Conservation (phyloP, 1,140 invertebrate species). For the Drosophila nebulosa region DNA sequence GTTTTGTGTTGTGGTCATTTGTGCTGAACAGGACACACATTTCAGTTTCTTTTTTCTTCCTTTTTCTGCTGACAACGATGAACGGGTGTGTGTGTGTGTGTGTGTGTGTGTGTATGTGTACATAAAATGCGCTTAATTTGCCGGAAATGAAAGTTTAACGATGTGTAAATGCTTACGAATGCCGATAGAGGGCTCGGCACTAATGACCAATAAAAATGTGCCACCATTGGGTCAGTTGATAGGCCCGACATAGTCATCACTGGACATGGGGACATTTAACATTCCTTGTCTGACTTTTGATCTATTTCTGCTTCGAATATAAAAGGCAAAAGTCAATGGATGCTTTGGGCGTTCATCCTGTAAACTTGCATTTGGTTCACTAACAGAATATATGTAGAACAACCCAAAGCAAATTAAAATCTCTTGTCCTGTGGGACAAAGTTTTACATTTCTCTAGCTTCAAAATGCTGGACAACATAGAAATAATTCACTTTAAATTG, state of each 20-base stretch:
- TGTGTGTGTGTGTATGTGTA: conserved; percentile 37
- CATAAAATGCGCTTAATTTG: conserved; percentile 79
- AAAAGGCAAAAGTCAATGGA: conserved; percentile 39
- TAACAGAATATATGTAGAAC: background rate
- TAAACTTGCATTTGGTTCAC: background rate
- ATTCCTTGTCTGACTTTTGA: conserved; percentile 56
- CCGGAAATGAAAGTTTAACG: conserved; percentile 79
- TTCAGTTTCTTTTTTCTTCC: conserved; percentile 12
- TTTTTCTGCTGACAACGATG: conserved; percentile 52
- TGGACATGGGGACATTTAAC: background rate
- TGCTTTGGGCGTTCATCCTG: conserved; percentile 24
- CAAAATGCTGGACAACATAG: background rate
- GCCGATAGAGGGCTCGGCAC: conserved; percentile 71
- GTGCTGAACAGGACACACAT: conserved; percentile 8
- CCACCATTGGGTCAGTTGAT: conserved; percentile 36
- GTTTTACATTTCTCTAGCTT: too few relatives aligned
- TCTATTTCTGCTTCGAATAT: conserved; percentile 67
- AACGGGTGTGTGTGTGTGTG: conserved; percentile 37
- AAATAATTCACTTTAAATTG: background rate
- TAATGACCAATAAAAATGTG: conserved; percentile 79
- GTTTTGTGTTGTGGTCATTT: conserved; percentile 67
- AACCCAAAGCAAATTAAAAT: conserved; percentile 6
- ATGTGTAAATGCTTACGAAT: conserved; percentile 80
- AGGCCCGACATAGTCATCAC: background rate
- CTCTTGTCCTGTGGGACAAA: background rate